Percentiles rank a stretch among this genome's conserved stretches.
These are phyloP conservation scores for Ammospiza caudacuta DNA, from an alignment of 2,113 vertebrate genomes.

Conservation along the genomic window DNA sequence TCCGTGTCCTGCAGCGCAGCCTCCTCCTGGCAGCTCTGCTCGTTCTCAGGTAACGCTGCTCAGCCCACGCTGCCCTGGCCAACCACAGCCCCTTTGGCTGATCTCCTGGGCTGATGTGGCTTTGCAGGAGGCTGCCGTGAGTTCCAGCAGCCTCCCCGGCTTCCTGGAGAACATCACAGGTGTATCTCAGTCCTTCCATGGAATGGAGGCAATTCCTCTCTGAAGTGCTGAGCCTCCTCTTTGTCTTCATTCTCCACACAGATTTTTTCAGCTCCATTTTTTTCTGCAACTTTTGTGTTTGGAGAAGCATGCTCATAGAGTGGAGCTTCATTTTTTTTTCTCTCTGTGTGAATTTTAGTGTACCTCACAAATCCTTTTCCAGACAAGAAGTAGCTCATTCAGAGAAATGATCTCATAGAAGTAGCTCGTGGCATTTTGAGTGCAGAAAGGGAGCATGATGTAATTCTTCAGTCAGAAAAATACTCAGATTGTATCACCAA, in stretches of 20 bases:
- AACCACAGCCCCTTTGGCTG: not conserved
- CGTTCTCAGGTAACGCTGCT: not conserved
- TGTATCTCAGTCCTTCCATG: not conserved
- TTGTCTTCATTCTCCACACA: not conserved
- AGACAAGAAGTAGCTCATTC: not conserved
- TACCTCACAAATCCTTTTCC: not conserved
- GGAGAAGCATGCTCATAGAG: not conserved
- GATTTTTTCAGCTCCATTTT: not conserved
- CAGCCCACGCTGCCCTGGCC: not conserved
- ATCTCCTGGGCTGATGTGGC: not conserved
- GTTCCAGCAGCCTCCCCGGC: not conserved
- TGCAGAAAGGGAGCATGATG: not conserved
- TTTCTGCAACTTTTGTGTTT: not conserved
- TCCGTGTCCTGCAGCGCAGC: not conserved
- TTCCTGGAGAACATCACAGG: not conserved
- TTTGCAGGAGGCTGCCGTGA: not conserved
- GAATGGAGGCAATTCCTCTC: not conserved
- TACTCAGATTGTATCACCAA: not conserved
- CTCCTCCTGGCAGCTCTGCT: not conserved
- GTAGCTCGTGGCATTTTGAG: not conserved
- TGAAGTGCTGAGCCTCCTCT: not conserved
- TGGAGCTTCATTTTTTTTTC: not conserved
- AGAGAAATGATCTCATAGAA: not conserved
- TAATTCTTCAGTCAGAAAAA: not conserved
- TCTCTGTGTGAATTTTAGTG: not conserved